Evolutionary conservation across 2,113 vertebrate genomes (phyloP).

Genomic region (Hippocampus abdominalis): DNA sequence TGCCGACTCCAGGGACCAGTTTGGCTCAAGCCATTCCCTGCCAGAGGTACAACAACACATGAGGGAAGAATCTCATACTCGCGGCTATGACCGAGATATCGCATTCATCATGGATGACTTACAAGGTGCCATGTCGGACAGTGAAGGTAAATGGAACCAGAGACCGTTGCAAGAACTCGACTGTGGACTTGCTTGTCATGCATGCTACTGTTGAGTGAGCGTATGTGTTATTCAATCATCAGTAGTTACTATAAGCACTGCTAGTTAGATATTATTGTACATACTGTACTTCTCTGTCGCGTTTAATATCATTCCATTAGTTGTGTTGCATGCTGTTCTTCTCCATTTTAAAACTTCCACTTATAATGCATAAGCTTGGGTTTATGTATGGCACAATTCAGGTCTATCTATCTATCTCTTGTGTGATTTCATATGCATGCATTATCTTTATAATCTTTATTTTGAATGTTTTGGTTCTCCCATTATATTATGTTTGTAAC

Average conservation of each 20-base stretch:
- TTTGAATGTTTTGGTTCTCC: background rate
- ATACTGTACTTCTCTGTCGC: constrained; percentile 39
- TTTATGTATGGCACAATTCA: constrained; percentile 54
- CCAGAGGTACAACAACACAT: constrained; percentile 99
- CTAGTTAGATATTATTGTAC: constrained; percentile 41
- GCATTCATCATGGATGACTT: constrained; percentile 99
- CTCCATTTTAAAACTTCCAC: constrained; percentile 49
- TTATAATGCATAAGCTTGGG: constrained; percentile 58
- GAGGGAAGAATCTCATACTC: constrained; percentile 94
- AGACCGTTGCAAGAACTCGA: constrained; percentile 74
- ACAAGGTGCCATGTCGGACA: constrained; percentile 99
- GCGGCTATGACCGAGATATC: constrained; percentile 95
- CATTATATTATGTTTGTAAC: background rate
- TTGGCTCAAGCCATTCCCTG: constrained; percentile 97
- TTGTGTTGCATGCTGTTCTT: constrained; percentile 69
- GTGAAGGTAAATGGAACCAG: constrained; percentile 94
- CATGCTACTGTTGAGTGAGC: constrained; percentile 79
- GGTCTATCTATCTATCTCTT: constrained; percentile 30
- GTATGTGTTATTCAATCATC: constrained; percentile 53
- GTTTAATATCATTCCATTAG: constrained; percentile 37
- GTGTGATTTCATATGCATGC: constrained; percentile 51
- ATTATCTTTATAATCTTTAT: constrained; percentile 11
- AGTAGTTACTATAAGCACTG: constrained; percentile 63
- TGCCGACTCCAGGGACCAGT: constrained; percentile 95
- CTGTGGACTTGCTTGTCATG: constrained; percentile 80